phyloP scores from a whole-genome alignment of 2,888 invertebrate genomes.

The Zaprionus lineosus region DNA sequence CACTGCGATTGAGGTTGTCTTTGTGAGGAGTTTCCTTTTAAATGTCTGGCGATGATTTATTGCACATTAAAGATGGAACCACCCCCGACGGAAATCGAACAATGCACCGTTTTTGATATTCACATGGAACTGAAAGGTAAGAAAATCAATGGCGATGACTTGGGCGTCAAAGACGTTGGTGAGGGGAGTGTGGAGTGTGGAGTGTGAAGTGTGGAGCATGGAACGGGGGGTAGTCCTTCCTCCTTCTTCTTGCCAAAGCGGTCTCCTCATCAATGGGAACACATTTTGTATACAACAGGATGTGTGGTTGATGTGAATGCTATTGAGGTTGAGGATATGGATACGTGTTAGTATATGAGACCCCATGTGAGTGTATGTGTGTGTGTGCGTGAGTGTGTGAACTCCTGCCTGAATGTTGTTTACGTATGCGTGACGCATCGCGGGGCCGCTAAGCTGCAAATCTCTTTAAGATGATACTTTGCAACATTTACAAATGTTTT shows the following conservation, averaged over 20 bases:
- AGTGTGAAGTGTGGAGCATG: too few species aligned
- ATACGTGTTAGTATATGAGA: background rate
- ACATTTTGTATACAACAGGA: conserved; percentile 51
- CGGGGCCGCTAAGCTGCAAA: conserved; percentile 81
- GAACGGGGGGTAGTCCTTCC: too few species aligned
- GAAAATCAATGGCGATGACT: conserved; percentile 68
- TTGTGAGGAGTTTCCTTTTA: conserved; percentile 9
- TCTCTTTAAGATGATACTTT: conserved; percentile 81
- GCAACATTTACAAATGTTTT: conserved; percentile 79
- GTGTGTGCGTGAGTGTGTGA: background rate
- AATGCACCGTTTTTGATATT: conserved; percentile 40
- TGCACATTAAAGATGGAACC: conserved; percentile 42
- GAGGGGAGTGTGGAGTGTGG: background rate
- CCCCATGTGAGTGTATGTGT: conserved; percentile 3
- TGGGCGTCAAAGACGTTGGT: conserved; percentile 33
- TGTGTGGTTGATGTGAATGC: conserved; percentile 1
- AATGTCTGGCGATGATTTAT: conserved; percentile 59
- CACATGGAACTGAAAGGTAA: conserved; percentile 44
- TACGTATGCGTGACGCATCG: conserved; percentile 79
- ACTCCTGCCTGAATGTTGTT: conserved; percentile 53
- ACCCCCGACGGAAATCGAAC: conserved; percentile 16
- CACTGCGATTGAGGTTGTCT: conserved; percentile 7
- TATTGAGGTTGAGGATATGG: conserved; percentile 2
- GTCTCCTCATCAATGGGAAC: conserved; percentile 33
- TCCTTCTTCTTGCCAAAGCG: too few species aligned